A percentile compares a stretch with the other conserved stretches of the same genome.
Evolutionary conservation across 2,797 vertebrate genomes (phyloP).

Genomic region (Sorex maritimensis): DNA sequence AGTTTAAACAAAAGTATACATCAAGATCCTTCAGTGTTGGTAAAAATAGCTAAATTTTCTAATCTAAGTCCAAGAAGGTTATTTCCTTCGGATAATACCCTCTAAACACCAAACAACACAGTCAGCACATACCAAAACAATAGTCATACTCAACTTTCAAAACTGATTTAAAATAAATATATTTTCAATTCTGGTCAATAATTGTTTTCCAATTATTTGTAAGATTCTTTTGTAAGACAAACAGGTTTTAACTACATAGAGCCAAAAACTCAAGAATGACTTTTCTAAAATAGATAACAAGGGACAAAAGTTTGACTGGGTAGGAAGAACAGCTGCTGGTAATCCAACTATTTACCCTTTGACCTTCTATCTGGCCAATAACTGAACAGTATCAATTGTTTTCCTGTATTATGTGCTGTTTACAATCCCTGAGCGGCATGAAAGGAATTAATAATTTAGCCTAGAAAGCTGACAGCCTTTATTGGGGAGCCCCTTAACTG

Average conservation of each 20-base stretch:
- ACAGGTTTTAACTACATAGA: slow-evolving; percentile 26
- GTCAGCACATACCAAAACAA: slow-evolving; percentile 64
- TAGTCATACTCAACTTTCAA: slow-evolving; percentile 57
- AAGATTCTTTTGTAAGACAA: slow-evolving; percentile 64
- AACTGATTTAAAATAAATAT: slow-evolving; percentile 64
- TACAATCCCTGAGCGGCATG: slow-evolving; percentile 92
- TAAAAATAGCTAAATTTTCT: slow-evolving; percentile 27
- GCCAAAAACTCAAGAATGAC: slow-evolving; percentile 66
- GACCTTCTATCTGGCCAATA: slow-evolving; percentile 92
- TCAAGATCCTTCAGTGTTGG: slow-evolving; percentile 26
- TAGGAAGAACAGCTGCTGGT: slow-evolving; percentile 93
- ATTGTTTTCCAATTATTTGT: slow-evolving; percentile 64
- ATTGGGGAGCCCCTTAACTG: slow-evolving; percentile 91
- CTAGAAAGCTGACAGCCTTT: slow-evolving; percentile 88
- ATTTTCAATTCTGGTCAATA: slow-evolving; percentile 58
- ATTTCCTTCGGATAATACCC: slow-evolving; percentile 37
- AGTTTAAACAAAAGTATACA: slow-evolving; percentile 63
- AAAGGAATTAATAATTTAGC: slow-evolving; percentile 93
- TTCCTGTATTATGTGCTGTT: slow-evolving; percentile 92
- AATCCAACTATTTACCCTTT: slow-evolving; percentile 93
- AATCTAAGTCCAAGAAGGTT: slow-evolving; percentile 40
- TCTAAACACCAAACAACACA: slow-evolving; percentile 55
- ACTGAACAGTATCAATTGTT: slow-evolving; percentile 94
- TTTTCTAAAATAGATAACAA: slow-evolving; percentile 78
- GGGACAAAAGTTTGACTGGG: slow-evolving; percentile 84